Conservation (phyloP, 2,113 vertebrate genomes). For the Siniperca chuatsi region DNA sequence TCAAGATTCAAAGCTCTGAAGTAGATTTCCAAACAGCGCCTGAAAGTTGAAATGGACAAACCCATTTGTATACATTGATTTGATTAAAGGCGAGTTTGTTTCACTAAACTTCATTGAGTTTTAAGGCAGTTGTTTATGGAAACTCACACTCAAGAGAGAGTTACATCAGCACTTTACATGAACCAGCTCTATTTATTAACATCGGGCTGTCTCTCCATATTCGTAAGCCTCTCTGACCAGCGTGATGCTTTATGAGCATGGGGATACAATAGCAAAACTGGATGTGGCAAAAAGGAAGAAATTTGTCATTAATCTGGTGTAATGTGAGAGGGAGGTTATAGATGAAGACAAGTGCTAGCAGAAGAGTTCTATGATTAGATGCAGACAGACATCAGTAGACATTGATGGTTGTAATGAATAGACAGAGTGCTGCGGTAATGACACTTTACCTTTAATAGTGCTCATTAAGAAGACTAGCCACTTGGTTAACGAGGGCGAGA, state of each 20-base stretch:
- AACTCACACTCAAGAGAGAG: conserved; percentile 2
- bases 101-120: conserved; percentile 4
- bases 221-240: neutral
- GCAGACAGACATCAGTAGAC: conserved; percentile 70
- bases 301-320: conserved; percentile 63
- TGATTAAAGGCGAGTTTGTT: conserved; percentile 23
- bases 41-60: conserved; percentile 15
- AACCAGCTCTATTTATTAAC: neutral
- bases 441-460: conserved; percentile 79
- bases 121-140: neutral
- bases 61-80: conserved; percentile 31
- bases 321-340: conserved; percentile 62
- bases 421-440: conserved; percentile 75
- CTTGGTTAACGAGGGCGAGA: conserved; percentile 70
- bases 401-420: conserved; percentile 82
- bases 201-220: neutral
- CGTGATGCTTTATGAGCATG: conserved; percentile 5
- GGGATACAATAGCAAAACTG: conserved; percentile 38
- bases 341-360: conserved; percentile 58
- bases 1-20: conserved; percentile 2
- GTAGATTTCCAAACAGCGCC: neutral
- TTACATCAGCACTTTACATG: neutral
- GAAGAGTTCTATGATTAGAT: conserved; percentile 70
- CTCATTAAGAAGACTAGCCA: conserved; percentile 77
- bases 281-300: conserved; percentile 57